Evolutionary conservation across 2,113 vertebrate genomes (phyloP).

Genomic region (Petaurus breviceps): DNA sequence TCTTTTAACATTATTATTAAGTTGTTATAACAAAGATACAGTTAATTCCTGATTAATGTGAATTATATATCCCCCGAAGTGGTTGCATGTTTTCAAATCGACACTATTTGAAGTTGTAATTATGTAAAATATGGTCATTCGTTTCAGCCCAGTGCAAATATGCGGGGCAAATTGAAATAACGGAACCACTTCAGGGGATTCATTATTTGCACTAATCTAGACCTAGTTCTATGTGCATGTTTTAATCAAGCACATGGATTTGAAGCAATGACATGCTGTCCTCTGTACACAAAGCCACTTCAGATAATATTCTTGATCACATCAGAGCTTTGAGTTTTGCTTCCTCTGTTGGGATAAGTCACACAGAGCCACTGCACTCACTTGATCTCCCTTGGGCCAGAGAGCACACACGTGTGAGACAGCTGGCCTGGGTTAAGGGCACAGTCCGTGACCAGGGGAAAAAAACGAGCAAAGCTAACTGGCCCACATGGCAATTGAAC

Average conservation of each 20-base stretch:
- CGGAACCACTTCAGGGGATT: neutral
- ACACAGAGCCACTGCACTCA: neutral
- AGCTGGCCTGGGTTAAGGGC: neutral
- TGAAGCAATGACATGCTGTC: neutral
- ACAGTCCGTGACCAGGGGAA: neutral
- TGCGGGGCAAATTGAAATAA: neutral
- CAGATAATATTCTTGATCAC: neutral
- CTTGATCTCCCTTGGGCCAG: neutral
- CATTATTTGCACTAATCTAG: neutral
- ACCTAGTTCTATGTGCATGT: neutral
- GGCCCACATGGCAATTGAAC: neutral
- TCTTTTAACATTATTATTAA: neutral
- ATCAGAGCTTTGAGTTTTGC: neutral
- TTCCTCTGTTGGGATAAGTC: neutral
- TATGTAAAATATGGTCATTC: neutral
- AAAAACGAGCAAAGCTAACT: neutral
- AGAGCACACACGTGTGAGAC: neutral
- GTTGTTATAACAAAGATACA: neutral
- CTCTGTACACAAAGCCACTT: neutral
- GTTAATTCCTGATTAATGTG: neutral
- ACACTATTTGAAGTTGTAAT: neutral
- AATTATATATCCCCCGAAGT: neutral
- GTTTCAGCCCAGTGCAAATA: neutral
- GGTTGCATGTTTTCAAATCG: neutral
- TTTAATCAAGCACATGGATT: neutral